phyloP scores from a whole-genome alignment of 2,888 invertebrate species.

The Myopa tessellatipennis region DNA sequence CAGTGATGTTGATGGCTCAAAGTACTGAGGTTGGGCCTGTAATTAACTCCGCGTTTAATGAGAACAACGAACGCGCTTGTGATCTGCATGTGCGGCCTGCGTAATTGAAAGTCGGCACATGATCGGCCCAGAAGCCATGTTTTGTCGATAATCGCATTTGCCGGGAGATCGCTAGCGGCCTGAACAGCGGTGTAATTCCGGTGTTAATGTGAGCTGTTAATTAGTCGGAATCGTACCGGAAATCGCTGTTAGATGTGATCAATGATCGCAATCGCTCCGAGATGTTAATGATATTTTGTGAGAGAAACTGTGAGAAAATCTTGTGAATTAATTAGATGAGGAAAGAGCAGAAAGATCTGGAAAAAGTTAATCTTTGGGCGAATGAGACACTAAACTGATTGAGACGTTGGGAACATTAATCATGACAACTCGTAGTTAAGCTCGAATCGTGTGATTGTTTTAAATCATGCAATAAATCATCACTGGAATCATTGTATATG shows the following conservation, averaged over 20 bases:
- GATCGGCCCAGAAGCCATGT: not conserved
- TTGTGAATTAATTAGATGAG: not conserved
- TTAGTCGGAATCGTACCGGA: constrained; percentile 55
- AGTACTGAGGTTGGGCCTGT: constrained; percentile 33
- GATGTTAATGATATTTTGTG: constrained; percentile 18
- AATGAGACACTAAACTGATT: not conserved
- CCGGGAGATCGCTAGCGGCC: constrained; percentile 26
- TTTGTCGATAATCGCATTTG: constrained; percentile 40
- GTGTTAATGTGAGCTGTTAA: constrained; percentile 61
- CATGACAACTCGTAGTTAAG: not conserved
- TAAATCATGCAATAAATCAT: too few relatives aligned
- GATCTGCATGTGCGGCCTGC: constrained; percentile 45
- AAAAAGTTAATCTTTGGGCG: not conserved
- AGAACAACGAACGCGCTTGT: constrained; percentile 34
- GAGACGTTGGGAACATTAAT: not conserved
- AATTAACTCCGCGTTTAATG: constrained; percentile 50
- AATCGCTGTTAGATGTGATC: constrained; percentile 20
- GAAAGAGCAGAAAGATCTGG: not conserved
- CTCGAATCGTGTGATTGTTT: too few relatives aligned
- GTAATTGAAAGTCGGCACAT: constrained; percentile 50
- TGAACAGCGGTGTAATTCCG: constrained; percentile 58
- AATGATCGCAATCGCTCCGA: constrained; percentile 3
- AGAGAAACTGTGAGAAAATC: constrained; percentile 43
- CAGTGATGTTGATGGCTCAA: not conserved
- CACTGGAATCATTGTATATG: too few relatives aligned